phyloP scores from a whole-genome alignment of 1,140 invertebrate genomes.

The Cryptotermes secundus region DNA sequence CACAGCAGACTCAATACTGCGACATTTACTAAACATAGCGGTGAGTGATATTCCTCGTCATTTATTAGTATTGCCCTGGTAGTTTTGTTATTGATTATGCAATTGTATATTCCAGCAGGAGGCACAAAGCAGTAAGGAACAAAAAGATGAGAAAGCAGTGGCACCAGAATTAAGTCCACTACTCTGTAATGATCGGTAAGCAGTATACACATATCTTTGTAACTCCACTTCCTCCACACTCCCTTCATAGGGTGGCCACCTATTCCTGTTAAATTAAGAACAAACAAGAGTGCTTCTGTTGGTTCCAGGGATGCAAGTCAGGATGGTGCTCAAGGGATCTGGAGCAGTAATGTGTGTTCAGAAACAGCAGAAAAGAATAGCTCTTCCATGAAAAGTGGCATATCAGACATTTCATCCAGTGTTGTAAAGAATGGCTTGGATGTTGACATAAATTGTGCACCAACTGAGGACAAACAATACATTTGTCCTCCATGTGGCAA shows the following conservation, averaged over 20 bases:
- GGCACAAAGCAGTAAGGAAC: neutral
- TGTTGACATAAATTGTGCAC: neutral
- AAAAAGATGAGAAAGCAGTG: no score
- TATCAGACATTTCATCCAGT: neutral
- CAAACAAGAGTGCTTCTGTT: neutral
- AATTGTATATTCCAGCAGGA: neutral
- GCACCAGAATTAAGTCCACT: no score
- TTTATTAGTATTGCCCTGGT: neutral
- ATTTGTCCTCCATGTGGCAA: neutral
- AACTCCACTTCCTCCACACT: no score
- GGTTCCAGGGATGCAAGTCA: neutral
- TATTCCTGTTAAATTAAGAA: no score
- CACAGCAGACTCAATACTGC: neutral
- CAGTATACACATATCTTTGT: no score
- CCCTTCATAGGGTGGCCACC: no score
- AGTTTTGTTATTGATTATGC: neutral
- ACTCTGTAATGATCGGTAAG: no score
- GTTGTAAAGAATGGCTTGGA: neutral
- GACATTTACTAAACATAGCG: neutral
- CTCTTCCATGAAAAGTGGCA: neutral
- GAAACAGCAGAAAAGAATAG: neutral
- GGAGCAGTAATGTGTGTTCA: neutral
- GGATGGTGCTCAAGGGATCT: neutral
- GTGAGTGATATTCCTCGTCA: neutral
- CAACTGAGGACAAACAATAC: neutral